Conservation (phyloP, 2,888 invertebrate species). For the Chloromyia formosa region DNA sequence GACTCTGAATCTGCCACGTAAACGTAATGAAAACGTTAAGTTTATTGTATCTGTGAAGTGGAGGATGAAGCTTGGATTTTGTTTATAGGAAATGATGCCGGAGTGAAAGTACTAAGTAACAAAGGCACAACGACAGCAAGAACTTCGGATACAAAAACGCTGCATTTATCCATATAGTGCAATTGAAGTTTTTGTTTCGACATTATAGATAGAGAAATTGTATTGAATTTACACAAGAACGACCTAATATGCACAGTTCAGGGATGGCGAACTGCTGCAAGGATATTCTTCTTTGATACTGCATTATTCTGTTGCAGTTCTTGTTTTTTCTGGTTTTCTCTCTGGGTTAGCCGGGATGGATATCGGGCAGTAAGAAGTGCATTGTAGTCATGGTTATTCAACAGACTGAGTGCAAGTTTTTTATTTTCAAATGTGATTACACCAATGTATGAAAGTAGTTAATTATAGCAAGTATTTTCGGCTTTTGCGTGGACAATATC, state of each 20-base stretch:
- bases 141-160: neutral
- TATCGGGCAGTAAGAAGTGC: too few species aligned
- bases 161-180: too few species aligned
- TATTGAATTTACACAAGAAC: conserved; percentile 40
- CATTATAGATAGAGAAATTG: conserved; percentile 17
- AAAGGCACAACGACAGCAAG: neutral
- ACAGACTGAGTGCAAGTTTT: too few species aligned
- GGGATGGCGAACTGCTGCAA: neutral
- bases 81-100: conserved; percentile 26
- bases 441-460: too few species aligned
- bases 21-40: conserved; percentile 36
- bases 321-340: too few species aligned
- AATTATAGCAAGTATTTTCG: too few species aligned
- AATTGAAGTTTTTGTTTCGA: conserved; percentile 20
- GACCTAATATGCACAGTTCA: neutral
- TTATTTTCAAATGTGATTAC: too few species aligned
- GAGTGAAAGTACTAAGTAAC: neutral
- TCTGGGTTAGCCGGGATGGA: too few species aligned
- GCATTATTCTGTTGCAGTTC: neutral
- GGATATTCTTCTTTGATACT: neutral
- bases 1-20: conserved; percentile 16
- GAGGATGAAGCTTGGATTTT: neutral
- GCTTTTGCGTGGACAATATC: too few species aligned
- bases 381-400: too few species aligned
- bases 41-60: conserved; percentile 32